These are phyloP conservation scores for Nycticryphes semicollaris DNA, from an alignment of 2,113 vertebrate species.

Conservation along the genomic window DNA sequence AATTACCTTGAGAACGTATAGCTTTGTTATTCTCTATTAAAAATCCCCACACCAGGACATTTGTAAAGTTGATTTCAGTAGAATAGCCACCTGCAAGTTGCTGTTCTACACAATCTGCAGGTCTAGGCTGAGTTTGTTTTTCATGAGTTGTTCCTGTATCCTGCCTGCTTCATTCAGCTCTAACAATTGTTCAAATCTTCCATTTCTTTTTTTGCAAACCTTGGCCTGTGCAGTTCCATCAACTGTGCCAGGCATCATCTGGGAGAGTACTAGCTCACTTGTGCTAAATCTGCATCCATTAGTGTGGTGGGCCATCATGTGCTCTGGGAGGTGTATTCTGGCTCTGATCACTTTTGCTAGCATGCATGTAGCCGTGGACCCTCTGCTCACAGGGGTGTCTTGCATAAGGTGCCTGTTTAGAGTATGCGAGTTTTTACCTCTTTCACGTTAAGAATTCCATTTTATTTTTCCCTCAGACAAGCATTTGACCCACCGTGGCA, in stretches of 20 bases:
- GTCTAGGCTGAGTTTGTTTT: not conserved
- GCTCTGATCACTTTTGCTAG: not conserved
- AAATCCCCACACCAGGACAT: accelerated
- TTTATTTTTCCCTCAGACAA: not conserved
- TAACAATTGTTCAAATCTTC: not conserved
- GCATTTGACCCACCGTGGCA: accelerated
- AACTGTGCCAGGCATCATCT: not conserved
- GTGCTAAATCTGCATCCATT: not conserved
- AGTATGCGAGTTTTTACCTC: not conserved
- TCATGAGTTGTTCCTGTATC: not conserved
- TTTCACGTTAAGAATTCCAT: not conserved
- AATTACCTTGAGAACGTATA: not conserved
- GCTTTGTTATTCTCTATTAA: not conserved
- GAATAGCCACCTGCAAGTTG: not conserved
- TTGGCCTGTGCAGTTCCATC: not conserved
- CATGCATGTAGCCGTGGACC: not conserved
- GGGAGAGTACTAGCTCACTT: not conserved
- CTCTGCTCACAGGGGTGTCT: not conserved
- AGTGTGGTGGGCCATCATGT: not conserved
- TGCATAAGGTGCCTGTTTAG: not conserved
- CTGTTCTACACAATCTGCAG: not conserved
- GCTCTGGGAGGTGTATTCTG: not conserved
- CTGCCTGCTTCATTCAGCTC: not conserved
- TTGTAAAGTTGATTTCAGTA: not conserved
- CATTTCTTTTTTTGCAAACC: not conserved